Conservation (phyloP, 2,888 invertebrate species). For the Tillus elongatus region DNA sequence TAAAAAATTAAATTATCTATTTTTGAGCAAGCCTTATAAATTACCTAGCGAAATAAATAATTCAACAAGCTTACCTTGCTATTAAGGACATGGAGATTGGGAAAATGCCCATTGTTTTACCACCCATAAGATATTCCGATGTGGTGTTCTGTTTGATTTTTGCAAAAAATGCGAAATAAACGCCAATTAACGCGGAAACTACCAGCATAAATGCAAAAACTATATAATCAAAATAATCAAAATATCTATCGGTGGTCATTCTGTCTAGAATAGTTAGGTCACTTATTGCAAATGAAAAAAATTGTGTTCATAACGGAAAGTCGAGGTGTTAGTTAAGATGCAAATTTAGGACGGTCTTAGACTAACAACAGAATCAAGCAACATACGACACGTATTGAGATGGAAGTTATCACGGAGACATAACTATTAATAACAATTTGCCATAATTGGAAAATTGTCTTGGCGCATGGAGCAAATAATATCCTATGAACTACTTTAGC, state of each 20-base stretch:
- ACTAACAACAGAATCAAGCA: too few species aligned
- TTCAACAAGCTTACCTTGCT: conserved; percentile 66
- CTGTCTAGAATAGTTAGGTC: too few species aligned
- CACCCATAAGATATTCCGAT: conserved; percentile 63
- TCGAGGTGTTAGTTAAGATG: too few species aligned
- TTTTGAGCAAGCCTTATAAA: too few species aligned
- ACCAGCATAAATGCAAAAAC: conserved; percentile 59
- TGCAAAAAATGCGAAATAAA: conserved; percentile 64
- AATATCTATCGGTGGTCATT: conserved; percentile 39
- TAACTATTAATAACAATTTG: neutral
- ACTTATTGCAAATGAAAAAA: neutral
- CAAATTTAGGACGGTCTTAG: too few species aligned
- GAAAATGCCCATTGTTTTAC: conserved; percentile 68
- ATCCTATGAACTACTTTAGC: neutral
- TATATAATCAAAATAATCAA: conserved; percentile 55
- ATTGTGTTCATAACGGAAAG: too few species aligned
- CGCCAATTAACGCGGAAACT: conserved; percentile 56
- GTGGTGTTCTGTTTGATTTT: conserved; percentile 60
- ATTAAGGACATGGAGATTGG: conserved; percentile 71
- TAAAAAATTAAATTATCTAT: too few species aligned
- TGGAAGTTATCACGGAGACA: too few species aligned
- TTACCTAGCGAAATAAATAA: neutral
- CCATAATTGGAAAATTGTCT: conserved; percentile 1
- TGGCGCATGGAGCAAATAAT: neutral
- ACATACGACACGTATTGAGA: neutral